These are phyloP conservation scores for Chrysaora quinquecirrha DNA, from an alignment of 30 jellyfish, hydroid and myxozoan genomes.

Conservation along the genomic window DNA sequence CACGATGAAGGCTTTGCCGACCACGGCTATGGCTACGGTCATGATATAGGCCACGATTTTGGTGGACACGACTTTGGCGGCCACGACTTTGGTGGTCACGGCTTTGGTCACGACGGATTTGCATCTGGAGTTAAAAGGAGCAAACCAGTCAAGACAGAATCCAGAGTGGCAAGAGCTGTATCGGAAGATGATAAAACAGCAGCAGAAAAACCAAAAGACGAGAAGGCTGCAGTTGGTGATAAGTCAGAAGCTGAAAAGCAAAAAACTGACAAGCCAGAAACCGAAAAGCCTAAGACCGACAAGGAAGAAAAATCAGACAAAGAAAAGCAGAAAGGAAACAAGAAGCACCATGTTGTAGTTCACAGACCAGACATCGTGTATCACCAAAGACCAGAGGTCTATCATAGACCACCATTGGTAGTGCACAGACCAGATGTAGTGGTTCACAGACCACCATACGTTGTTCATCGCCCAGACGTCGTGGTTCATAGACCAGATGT, in stretches of 20 bases:
- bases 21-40: constrained; percentile 23
- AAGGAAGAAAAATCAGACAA: neutral
- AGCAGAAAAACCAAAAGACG: constrained; percentile 11
- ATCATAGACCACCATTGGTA: constrained; percentile 85
- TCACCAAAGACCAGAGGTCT: constrained; percentile 87
- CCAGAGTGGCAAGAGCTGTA: neutral
- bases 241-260: neutral
- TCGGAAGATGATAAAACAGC: neutral
- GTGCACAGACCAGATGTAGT: constrained; percentile 88
- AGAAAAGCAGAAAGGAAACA: constrained; percentile 44
- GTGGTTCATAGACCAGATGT: constrained; percentile 89
- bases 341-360: constrained; percentile 83
- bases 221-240: neutral
- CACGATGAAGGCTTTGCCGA: constrained; percentile 15
- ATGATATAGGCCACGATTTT: neutral
- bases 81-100: constrained; percentile 23
- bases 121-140: neutral
- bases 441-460: constrained; percentile 78
- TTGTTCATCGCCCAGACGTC: constrained; percentile 83
- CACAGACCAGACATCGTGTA: constrained; percentile 81
- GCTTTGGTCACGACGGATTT: neutral
- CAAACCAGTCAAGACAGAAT: neutral
- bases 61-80: neutral
- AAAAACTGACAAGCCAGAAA: neutral
- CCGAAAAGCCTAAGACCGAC: constrained; percentile 16